Base-by-base conservation (phyloP, 2,113 vertebrate species). In the Perca schrenkii region DNA sequence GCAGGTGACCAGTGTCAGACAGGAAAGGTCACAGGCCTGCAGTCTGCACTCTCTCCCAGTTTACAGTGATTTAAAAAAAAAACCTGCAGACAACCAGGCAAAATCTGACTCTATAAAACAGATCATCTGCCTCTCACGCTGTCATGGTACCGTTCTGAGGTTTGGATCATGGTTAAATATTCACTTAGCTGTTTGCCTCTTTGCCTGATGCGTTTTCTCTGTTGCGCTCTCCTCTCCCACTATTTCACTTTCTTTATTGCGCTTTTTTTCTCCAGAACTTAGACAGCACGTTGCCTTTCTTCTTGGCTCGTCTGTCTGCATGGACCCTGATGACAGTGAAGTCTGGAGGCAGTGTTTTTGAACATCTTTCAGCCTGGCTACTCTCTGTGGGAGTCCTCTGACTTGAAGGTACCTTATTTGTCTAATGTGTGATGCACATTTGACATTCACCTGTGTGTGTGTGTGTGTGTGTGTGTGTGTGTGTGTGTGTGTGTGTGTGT, bases 1-100 rank as follows among this genome's bases (percentile, higher is more conserved):
- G 88, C 87, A 89, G 89, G 81, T 92, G 91, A 94, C 91, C 91
- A 88, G 85, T 85, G 91, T 87, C 73, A 88, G 91, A 93, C 90
- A 93, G 86, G 80, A 86, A 90, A 93, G 94, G 93, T 94, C 93
- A 89, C 79, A 34, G 80, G 75, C 84, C 89, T 69, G 77, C 86
- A 54, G 78, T 69, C 76, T 69, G 76, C 64, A 2, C 56, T 66
- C 79, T 75, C 83, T 67, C 73, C 54, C 66, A 49, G 75, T 86
- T 84, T 80, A 72, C 74, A 81, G 54, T 80, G 82, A 54, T 83
- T 80, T 8, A 40, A 40, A 40, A 61, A 77, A 77, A 84, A 60
- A 52, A 64, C 86, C 75, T 65, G 79, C 68, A 79, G 70, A 76
- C 79, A 73, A 71, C 34, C 80, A 71, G 72, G 61, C 28, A 34